These are phyloP conservation scores for Syrphus vitripennis DNA, from an alignment of 2,888 invertebrate genomes.

Conservation along the genomic window DNA sequence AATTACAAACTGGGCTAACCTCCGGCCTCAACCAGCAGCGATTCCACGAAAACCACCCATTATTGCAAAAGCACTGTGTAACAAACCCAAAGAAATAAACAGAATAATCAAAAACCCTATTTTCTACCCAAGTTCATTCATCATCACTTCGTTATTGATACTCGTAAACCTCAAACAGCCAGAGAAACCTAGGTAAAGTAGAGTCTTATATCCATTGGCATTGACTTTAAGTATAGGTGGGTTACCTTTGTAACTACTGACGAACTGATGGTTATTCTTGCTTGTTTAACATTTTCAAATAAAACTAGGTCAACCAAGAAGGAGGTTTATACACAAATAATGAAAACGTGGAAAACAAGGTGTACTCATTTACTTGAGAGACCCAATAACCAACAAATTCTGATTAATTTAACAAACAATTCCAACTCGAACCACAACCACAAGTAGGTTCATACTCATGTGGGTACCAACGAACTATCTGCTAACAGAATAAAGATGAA, in stretches of 20 bases:
- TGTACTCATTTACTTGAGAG: neutral
- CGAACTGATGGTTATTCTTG: constrained; percentile 45
- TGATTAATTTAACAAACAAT: neutral
- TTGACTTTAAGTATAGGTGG: neutral
- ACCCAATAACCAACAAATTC: constrained; percentile 7
- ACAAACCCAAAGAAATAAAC: neutral
- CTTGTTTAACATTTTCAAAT: constrained; percentile 43
- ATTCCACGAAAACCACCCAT: constrained; percentile 6
- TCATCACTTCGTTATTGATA: constrained; percentile 18
- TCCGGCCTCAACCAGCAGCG: neutral
- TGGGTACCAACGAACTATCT: no score
- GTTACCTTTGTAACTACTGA: neutral
- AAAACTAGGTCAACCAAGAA: constrained; percentile 55
- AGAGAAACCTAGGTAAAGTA: constrained; percentile 1
- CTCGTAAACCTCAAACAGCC: constrained; percentile 11
- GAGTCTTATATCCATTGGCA: neutral
- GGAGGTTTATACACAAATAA: neutral
- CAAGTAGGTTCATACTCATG: neutral
- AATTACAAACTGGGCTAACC: constrained; percentile 19
- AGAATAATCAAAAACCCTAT: constrained; percentile 36
- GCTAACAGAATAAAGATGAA: no score
- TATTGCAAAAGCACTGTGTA: constrained; percentile 5
- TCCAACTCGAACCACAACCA: neutral
- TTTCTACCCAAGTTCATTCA: constrained; percentile 7
- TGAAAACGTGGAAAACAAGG: constrained; percentile 10